A percentile compares a stretch with the other conserved stretches of the same genome.
phyloP scores from a whole-genome alignment of 2,113 vertebrate species.

The Cyrtonyx montezumae region DNA sequence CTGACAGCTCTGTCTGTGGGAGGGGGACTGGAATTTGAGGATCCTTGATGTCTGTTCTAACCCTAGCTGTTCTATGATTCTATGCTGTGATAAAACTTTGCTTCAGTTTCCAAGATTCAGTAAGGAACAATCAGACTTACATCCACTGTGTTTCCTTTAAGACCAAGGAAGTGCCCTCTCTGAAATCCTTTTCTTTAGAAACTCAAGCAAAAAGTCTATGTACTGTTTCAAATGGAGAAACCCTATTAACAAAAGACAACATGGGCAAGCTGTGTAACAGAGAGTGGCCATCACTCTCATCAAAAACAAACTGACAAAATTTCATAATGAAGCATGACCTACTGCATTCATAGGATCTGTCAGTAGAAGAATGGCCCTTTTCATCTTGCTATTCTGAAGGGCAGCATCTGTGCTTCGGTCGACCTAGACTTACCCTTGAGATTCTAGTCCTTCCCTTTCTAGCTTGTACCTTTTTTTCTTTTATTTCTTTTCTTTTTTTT shows the following conservation, averaged over 20 bases:
- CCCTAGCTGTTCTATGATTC: not conserved
- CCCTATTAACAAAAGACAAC: not conserved
- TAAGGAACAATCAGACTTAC: not conserved
- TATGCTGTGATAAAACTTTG: not conserved
- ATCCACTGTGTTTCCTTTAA: not conserved
- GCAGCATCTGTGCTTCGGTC: not conserved
- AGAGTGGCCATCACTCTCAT: not conserved
- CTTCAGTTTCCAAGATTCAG: not conserved
- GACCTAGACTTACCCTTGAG: constrained; percentile 1
- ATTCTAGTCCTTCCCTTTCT: not conserved
- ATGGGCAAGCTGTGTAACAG: not conserved
- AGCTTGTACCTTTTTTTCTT: not conserved
- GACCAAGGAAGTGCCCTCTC: not conserved
- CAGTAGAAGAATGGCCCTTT: not conserved
- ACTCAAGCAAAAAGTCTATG: not conserved
- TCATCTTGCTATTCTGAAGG: not conserved
- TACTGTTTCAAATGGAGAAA: not conserved
- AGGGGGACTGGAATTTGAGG: too few species aligned
- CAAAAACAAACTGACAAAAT: not conserved
- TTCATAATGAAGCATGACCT: not conserved
- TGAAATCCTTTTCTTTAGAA: not conserved
- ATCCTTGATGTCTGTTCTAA: not conserved
- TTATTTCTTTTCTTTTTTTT: not conserved
- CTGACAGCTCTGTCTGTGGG: too few species aligned
- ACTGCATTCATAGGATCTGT: not conserved